Evolutionary conservation across 2,797 vertebrate genomes (phyloP).

Genomic region (Pseudomugil gertrudae): DNA sequence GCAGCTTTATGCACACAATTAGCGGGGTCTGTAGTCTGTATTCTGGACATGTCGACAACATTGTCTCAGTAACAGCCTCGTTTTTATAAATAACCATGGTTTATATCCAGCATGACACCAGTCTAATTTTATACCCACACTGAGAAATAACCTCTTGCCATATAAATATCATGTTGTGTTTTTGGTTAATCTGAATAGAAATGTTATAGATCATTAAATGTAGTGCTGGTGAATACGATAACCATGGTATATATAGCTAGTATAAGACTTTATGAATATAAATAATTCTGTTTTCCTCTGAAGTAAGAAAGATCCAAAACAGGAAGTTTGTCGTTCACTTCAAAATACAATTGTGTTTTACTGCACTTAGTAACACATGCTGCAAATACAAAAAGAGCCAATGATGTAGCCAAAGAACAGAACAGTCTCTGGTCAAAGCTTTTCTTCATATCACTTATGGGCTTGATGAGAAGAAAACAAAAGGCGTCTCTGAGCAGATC

Average conservation of each 20-base stretch:
- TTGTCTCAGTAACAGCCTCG: conserved; percentile 70
- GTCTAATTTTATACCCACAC: conserved; percentile 75
- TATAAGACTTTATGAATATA: conserved; percentile 8
- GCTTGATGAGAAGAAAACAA: conserved; percentile 31
- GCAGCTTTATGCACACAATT: conserved; percentile 46
- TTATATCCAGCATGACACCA: conserved; percentile 78
- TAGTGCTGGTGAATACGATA: background rate
- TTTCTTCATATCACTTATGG: conserved; percentile 27
- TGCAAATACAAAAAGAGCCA: conserved; percentile 27
- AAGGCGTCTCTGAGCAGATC: conserved; percentile 44
- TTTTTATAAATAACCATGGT: conserved; percentile 78
- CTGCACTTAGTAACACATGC: conserved; percentile 21
- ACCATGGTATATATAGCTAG: background rate
- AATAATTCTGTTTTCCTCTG: conserved; percentile 26
- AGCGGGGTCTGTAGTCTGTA: conserved; percentile 23
- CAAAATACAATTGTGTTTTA: conserved; percentile 23
- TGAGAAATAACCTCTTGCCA: conserved; percentile 52
- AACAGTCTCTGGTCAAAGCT: conserved; percentile 16
- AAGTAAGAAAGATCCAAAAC: background rate
- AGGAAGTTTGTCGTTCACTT: conserved; percentile 6
- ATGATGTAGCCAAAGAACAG: conserved; percentile 2
- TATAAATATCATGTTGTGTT: conserved; percentile 48
- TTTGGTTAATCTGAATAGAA: conserved; percentile 20
- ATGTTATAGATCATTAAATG: conserved; percentile 23
- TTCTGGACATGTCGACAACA: conserved; percentile 57